Evolutionary conservation across 2,113 vertebrate species (phyloP).

Genomic region (Vulpes ferrilata): DNA sequence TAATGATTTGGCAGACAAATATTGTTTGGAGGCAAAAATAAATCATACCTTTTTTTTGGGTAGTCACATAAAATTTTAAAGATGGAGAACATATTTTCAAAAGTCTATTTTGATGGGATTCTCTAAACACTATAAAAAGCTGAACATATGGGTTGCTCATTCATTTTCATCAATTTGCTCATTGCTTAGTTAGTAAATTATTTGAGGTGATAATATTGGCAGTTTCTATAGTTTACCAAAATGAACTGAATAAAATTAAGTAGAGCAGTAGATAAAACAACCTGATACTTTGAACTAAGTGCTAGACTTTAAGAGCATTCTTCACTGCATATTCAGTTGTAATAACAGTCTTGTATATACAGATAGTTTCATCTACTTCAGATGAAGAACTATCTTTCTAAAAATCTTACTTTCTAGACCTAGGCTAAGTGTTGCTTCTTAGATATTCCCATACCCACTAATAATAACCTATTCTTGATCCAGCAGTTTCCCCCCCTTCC

Average conservation of each 20-base stretch:
- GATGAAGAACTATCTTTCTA: not conserved
- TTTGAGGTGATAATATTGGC: not conserved
- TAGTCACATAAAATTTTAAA: not conserved
- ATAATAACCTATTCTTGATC: not conserved
- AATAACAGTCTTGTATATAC: not conserved
- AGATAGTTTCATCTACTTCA: not conserved
- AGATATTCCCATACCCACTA: not conserved
- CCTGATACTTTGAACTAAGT: not conserved
- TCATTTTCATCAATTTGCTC: not conserved
- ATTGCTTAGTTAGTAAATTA: slow-evolving; percentile 2
- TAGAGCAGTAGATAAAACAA: not conserved
- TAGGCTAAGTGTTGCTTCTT: not conserved
- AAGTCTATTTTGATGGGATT: not conserved
- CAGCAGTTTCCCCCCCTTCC: not conserved
- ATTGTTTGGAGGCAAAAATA: not conserved
- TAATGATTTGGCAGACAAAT: not conserved
- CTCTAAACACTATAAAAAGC: not conserved
- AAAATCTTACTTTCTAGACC: not conserved
- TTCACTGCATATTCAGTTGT: not conserved
- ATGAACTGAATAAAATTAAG: not conserved
- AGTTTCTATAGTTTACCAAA: not conserved
- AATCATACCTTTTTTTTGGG: not conserved
- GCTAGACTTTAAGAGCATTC: not conserved
- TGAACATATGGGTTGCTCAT: not conserved
- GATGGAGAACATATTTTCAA: not conserved